phyloP scores from a whole-genome alignment of 2,797 vertebrate genomes.

The Varecia variegata region DNA sequence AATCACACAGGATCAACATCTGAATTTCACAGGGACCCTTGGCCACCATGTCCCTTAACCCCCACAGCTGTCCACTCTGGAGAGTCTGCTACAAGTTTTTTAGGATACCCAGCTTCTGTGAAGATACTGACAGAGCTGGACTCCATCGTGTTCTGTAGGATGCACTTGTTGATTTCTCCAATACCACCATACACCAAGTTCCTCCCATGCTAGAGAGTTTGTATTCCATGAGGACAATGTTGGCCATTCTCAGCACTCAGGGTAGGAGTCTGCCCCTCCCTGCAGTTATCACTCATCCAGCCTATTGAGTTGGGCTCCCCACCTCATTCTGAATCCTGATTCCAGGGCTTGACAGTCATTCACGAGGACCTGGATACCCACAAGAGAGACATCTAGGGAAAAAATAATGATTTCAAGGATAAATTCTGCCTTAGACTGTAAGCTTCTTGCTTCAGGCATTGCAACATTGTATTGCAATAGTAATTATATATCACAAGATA shows the following conservation, averaged over 20 bases:
- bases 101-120: neutral
- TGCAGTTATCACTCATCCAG: neutral
- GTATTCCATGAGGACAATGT: neutral
- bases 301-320: neutral
- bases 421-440: neutral
- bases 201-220: neutral
- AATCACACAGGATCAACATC: neutral
- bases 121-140: neutral
- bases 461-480: neutral
- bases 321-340: neutral
- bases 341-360: neutral
- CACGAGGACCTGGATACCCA: neutral
- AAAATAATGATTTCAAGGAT: neutral
- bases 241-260: neutral
- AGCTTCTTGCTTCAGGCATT: neutral
- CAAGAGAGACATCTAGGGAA: neutral
- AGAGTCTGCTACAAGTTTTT: neutral
- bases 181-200: neutral
- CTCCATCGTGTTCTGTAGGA: neutral
- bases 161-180: neutral
- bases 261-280: neutral
- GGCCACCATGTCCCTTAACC: neutral
- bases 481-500: neutral
- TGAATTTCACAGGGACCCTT: neutral
- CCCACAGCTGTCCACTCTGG: neutral